These are phyloP conservation scores for Cryptoleucopteryx plumbea DNA, from an alignment of 2,113 vertebrate species.

Conservation along the genomic window DNA sequence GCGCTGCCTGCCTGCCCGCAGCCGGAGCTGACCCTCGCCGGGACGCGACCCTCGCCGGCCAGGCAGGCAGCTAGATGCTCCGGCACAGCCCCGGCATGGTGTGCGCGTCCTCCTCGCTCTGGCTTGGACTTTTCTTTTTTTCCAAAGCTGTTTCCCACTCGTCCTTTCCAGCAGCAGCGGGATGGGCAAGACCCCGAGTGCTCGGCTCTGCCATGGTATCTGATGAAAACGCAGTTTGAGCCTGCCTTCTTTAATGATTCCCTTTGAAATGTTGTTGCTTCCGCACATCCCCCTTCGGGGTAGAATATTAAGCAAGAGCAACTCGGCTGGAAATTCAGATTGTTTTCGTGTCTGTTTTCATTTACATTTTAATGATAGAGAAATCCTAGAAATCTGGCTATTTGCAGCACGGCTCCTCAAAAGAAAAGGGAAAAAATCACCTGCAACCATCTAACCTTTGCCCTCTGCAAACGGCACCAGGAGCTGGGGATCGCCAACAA, in stretches of 20 bases:
- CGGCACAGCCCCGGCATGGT: background rate
- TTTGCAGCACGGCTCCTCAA: background rate
- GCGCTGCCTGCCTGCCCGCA: background rate
- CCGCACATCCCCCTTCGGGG: slow-evolving; percentile 55
- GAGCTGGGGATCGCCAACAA: background rate
- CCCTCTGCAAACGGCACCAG: background rate
- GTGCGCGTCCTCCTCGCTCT: background rate
- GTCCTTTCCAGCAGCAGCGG: background rate
- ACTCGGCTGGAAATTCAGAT: slow-evolving; percentile 69
- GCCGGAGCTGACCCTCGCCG: background rate
- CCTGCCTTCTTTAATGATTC: slow-evolving; percentile 67
- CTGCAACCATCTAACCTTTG: background rate
- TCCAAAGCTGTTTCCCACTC: background rate
- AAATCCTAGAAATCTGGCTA: background rate
- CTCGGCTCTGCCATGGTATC: background rate
- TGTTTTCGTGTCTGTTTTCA: slow-evolving; percentile 68
- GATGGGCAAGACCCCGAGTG: background rate
- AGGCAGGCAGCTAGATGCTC: background rate
- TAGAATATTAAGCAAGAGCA: slow-evolving; percentile 71
- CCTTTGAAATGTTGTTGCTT: slow-evolving; percentile 67
- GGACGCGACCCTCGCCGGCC: background rate
- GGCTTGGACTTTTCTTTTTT: background rate
- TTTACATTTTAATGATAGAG: slow-evolving; percentile 66
- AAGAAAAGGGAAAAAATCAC: background rate
- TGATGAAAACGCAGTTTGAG: slow-evolving; percentile 54